Evolutionary conservation across 2,797 vertebrate genomes (phyloP), one percentile per base, ranked within the genome.

Genomic region (Enoplosus armatus): DNA sequence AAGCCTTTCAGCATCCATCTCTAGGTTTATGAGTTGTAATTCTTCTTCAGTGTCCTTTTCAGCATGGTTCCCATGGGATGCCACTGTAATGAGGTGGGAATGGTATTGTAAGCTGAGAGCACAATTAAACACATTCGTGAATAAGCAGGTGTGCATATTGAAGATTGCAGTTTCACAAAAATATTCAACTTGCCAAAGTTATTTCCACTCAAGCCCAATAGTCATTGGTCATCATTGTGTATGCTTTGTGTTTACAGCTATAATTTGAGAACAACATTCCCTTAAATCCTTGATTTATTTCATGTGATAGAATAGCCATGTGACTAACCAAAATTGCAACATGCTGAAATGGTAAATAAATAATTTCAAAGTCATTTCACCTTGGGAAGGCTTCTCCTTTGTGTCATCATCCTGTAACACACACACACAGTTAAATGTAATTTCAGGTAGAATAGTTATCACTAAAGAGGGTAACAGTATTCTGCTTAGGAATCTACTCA

Each of bases 1-100:
- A 2, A 92, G 94, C 77, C 91, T 93, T 66, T 95, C 95, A 35
- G 91, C 85, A 64, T 96, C 95, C 93, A 95, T 95, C 77, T 94
- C 94, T 31, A 95, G 82, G 81, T 94, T 95, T 65, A 96, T 92
- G 63, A 91, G 66, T 11, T 93, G 88, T 9, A 91, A 43, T 73
- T 96, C 95, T 62, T 95, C 96, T 72, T 95, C 94, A 0, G 89
- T 81, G 55, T 95, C 93, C 61, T 95, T 95, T 72, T 94, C 93
- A 22, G 92, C 86, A 6, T 94, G 92, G 82, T 93, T 94, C 67
- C 88, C 92, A 51, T 90, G 83, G 60, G 85, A 76, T 39, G 81
- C 45, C 70, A 80, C 92, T 93, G 78, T 78, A 87, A 86, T 11
- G 29, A 85, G 51, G 24, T 47, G 3, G 53, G 24, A 58, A 71